These are phyloP conservation scores for Aphis gossypii DNA, from an alignment of 1,140 invertebrate genomes.

Conservation along the genomic window DNA sequence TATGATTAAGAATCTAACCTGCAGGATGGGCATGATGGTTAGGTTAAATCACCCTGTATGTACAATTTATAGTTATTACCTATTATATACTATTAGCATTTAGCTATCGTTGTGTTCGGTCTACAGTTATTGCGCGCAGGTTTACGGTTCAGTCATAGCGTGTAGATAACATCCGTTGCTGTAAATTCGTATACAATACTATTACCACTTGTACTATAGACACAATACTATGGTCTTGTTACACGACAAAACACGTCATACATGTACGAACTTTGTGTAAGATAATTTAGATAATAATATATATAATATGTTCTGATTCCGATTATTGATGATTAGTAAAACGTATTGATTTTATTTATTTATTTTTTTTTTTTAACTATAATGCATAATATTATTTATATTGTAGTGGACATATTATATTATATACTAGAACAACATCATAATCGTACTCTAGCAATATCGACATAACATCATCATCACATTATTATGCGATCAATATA, in stretches of 20 bases:
- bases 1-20: too few species aligned
- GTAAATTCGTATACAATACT: not conserved
- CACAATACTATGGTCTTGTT: not conserved
- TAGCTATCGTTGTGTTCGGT: not conserved
- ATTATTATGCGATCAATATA: not conserved
- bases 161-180: not conserved
- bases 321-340: not conserved
- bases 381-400: not conserved
- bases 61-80: too few species aligned
- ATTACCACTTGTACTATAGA: too few species aligned
- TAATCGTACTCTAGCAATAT: not conserved
- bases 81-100: too few species aligned
- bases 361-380: not conserved
- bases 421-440: not conserved
- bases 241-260: not conserved
- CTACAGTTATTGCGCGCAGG: not conserved
- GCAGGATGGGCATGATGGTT: too few species aligned
- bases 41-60: not conserved
- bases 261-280: not conserved
- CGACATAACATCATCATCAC: not conserved
- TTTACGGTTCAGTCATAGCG: not conserved
- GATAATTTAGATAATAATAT: not conserved
- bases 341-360: not conserved
- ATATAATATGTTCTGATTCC: not conserved
- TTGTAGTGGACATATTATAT: not conserved